Evolutionary conservation across 23 tunicate species (phyloP).

Genomic region (Oikopleura vanhoeffeni): DNA sequence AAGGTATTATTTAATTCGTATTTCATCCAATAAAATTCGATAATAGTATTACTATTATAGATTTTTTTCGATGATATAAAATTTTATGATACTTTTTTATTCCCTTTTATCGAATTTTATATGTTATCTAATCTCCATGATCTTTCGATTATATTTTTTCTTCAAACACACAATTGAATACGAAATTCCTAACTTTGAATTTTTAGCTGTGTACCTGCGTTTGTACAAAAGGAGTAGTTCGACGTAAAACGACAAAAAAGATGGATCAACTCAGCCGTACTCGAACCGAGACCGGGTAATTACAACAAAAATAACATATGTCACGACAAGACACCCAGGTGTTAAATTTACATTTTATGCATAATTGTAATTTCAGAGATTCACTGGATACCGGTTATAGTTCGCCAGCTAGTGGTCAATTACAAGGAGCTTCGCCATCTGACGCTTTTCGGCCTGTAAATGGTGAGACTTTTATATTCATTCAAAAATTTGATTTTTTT

Average conservation of each 20-base stretch:
- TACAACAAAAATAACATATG: neutral
- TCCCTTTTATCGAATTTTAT: neutral
- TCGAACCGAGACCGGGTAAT: conserved; percentile 10
- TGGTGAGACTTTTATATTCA: no score
- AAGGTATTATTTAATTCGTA: no score
- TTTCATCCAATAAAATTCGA: no score
- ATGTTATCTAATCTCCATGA: no score
- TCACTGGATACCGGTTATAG: neutral
- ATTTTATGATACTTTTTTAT: neutral
- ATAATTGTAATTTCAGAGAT: neutral
- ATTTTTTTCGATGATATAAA: no score
- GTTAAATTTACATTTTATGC: no score
- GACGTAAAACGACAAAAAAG: neutral
- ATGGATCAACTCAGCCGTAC: neutral
- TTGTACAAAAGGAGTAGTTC: neutral
- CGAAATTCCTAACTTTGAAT: neutral
- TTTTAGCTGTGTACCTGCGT: conserved; percentile 10
- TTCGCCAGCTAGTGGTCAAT: neutral
- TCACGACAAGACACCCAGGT: no score
- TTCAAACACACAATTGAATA: no score
- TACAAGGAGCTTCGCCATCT: neutral
- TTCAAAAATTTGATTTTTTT: no score
- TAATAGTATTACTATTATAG: no score
- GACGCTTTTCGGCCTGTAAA: neutral
- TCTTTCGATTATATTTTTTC: no score